Conservation (phyloP, 2,888 invertebrate species). For the Tanytarsus gracilentus region DNA sequence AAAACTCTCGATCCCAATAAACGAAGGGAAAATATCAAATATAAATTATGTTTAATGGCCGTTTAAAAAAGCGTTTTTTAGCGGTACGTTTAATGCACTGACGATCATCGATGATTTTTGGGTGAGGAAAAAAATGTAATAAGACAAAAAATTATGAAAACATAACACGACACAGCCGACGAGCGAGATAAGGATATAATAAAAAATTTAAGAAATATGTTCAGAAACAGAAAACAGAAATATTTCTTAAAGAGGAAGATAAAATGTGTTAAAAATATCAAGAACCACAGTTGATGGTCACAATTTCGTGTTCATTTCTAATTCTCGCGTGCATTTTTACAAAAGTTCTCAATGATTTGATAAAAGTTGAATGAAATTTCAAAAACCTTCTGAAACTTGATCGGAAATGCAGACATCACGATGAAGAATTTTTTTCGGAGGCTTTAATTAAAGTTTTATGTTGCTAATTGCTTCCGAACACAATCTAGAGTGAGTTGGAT, state of each 20-base stretch:
- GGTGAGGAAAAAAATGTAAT: constrained; percentile 16
- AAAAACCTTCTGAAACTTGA: neutral
- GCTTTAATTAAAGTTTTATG: too few species aligned
- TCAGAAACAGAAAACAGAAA: neutral
- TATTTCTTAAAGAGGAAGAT: neutral
- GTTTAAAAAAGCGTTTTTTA: constrained; percentile 7
- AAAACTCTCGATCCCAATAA: constrained; percentile 14
- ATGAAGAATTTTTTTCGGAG: too few species aligned
- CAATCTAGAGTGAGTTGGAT: too few species aligned
- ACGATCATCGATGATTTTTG: constrained; percentile 18
- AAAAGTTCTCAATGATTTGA: neutral
- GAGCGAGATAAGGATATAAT: neutral
- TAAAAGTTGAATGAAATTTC: neutral
- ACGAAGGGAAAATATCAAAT: constrained; percentile 27
- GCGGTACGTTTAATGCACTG: neutral
- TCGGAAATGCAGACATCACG: too few species aligned
- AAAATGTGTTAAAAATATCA: neutral
- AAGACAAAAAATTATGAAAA: constrained; percentile 17
- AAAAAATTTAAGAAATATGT: neutral
- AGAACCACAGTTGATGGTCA: neutral
- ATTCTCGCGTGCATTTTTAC: too few species aligned
- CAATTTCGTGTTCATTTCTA: constrained; percentile 3
- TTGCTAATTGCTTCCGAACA: too few species aligned
- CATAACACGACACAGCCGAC: constrained; percentile 5
- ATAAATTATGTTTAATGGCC: constrained; percentile 28